Percentiles rank a stretch among this genome's conserved stretches.
Conservation (phyloP, 2,888 invertebrate genomes). For the Nomada flava region DNA sequence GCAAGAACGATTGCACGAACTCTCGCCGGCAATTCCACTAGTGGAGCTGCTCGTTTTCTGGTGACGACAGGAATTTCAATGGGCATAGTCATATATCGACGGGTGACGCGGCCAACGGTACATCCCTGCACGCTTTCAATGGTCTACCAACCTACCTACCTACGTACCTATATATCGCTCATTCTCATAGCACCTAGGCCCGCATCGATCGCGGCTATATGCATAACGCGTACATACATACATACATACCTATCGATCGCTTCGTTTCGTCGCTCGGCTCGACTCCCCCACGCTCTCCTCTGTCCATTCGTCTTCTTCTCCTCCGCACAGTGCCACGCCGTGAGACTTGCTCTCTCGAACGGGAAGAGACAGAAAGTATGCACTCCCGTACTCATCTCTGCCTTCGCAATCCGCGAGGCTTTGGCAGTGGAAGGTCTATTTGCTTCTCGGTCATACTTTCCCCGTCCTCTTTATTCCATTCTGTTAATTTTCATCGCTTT, state of each 20-base stretch:
- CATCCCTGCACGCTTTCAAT: slow-evolving; percentile 73
- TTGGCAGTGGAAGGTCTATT: slow-evolving; percentile 14
- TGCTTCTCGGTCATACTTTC: slow-evolving; percentile 20
- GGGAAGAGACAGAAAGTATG: slow-evolving; percentile 54
- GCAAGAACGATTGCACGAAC: slow-evolving; percentile 35
- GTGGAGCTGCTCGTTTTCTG: slow-evolving; percentile 56
- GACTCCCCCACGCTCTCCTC: slow-evolving; percentile 28
- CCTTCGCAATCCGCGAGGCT: not conserved
- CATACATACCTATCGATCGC: slow-evolving; percentile 67
- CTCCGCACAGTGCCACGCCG: slow-evolving; percentile 30
- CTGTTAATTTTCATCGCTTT: not conserved
- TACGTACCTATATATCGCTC: slow-evolving; percentile 71
- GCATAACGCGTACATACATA: slow-evolving; percentile 69
- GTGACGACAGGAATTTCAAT: slow-evolving; percentile 67
- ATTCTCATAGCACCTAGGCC: slow-evolving; percentile 67
- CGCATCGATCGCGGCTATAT: slow-evolving; percentile 72
- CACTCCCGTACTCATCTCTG: slow-evolving; percentile 18
- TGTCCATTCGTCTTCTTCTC: slow-evolving; percentile 1
- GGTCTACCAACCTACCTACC: slow-evolving; percentile 73
- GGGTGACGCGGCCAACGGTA: slow-evolving; percentile 71
- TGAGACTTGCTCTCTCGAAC: slow-evolving; percentile 45
- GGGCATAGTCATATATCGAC: slow-evolving; percentile 57
- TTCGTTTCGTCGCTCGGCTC: slow-evolving; percentile 50
- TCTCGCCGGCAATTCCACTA: slow-evolving; percentile 47
- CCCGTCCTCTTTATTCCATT: not conserved